Conservation (phyloP, 2,888 invertebrate species). For the Melanargia galathea region DNA sequence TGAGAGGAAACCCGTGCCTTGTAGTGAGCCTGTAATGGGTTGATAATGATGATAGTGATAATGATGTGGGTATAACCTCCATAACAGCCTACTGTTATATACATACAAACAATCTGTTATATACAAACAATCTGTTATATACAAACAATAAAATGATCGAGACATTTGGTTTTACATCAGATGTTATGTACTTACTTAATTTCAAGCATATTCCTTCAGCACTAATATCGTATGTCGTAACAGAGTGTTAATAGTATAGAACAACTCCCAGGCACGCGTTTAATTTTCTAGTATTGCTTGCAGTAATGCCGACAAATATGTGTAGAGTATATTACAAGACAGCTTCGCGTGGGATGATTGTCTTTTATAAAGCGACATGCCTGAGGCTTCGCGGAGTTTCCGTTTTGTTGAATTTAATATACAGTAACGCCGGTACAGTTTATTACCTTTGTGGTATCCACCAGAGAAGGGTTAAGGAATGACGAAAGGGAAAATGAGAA, state of each 20-base stretch:
- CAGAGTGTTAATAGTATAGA: constrained; percentile 3
- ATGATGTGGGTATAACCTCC: too few species aligned
- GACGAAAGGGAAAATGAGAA: too few species aligned
- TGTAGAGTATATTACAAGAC: constrained; percentile 12
- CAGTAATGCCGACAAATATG: constrained; percentile 18
- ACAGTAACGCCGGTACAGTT: constrained; percentile 3
- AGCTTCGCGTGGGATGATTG: constrained; percentile 11
- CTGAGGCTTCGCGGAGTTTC: constrained; percentile 16
- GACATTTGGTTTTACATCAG: too few species aligned
- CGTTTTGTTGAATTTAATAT: constrained; percentile 12
- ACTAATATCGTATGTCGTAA: constrained; percentile 1
- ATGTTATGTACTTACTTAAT: background rate
- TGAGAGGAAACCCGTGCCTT: too few species aligned
- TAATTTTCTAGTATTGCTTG: constrained; percentile 23
- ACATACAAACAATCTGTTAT: too few species aligned
- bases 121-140: too few species aligned
- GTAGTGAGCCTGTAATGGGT: too few species aligned
- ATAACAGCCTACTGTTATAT: too few species aligned
- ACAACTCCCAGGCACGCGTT: constrained; percentile 14
- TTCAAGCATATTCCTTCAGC: background rate
- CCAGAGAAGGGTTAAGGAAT: background rate
- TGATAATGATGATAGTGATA: too few species aligned
- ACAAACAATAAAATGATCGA: too few species aligned
- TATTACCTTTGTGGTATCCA: constrained; percentile 7
- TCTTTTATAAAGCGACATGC: constrained; percentile 18